phyloP scores from a whole-genome alignment of 2,797 vertebrate genomes.

The Okamejei kenojei region DNA sequence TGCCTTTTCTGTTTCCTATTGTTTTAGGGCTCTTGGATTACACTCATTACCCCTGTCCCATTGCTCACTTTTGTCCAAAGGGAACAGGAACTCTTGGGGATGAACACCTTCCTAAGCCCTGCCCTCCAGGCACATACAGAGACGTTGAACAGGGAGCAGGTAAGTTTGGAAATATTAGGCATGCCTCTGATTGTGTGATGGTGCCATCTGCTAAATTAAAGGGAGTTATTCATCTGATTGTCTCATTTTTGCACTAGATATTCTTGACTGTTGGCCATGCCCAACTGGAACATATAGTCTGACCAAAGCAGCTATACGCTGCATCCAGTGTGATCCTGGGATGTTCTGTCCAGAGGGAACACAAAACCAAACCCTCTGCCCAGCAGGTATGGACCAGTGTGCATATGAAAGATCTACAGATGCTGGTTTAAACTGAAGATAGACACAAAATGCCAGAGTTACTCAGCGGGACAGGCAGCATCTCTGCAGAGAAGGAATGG shows the following conservation, averaged over 20 bases:
- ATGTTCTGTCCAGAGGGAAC: conserved; percentile 40
- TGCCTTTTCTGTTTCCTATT: not conserved
- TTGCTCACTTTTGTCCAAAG: not conserved
- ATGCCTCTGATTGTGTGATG: not conserved
- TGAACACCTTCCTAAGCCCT: not conserved
- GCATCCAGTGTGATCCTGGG: conserved; percentile 40
- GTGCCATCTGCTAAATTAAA: not conserved
- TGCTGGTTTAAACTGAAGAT: too few relatives aligned
- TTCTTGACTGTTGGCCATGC: not conserved
- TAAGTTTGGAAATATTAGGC: not conserved
- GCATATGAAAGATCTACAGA: too few relatives aligned
- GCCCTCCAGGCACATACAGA: not conserved
- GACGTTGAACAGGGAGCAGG: not conserved
- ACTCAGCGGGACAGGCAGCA: too few relatives aligned
- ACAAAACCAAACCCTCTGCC: conserved; percentile 39
- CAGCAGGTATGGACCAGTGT: conserved; percentile 49
- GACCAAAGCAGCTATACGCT: not conserved
- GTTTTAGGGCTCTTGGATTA: not conserved
- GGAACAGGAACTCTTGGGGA: not conserved
- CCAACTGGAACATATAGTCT: not conserved
- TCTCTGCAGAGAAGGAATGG: too few relatives aligned
- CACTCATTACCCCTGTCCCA: not conserved
- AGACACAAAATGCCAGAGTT: too few relatives aligned
- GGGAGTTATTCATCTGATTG: not conserved
- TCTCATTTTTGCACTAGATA: not conserved